Percentiles rank a stretch among this genome's conserved stretches.
Conservation (phyloP, 2,797 vertebrate species). For the Carcharodon carcharias region DNA sequence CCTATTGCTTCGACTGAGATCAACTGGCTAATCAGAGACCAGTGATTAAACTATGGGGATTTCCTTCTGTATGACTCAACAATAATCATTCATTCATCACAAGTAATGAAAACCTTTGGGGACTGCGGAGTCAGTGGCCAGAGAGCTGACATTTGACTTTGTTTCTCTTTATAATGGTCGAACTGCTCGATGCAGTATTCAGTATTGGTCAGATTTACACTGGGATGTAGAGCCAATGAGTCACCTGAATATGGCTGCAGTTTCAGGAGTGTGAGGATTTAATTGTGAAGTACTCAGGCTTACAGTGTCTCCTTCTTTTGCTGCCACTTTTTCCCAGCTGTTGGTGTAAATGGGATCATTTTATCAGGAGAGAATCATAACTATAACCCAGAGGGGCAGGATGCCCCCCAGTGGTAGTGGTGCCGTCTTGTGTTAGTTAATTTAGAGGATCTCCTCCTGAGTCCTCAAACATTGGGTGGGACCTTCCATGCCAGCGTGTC, state of each 20-base stretch:
- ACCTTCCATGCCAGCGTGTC: neutral
- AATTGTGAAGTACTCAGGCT: neutral
- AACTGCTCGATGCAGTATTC: neutral
- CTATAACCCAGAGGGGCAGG: neutral
- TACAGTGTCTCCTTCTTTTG: neutral
- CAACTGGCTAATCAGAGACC: neutral
- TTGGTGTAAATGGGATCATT: neutral
- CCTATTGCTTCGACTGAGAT: neutral
- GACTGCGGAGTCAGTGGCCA: neutral
- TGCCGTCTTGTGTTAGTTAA: neutral
- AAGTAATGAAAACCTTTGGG: neutral
- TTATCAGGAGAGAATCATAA: neutral
- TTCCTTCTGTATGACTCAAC: neutral
- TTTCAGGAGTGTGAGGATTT: neutral
- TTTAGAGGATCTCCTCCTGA: neutral
- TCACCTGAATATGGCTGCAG: neutral
- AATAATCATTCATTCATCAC: neutral
- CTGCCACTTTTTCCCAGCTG: neutral
- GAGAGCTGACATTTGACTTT: neutral
- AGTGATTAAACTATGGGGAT: neutral
- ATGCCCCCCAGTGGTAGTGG: no score
- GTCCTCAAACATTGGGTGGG: neutral
- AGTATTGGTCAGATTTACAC: neutral
- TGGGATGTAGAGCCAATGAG: neutral
- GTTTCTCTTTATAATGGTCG: neutral